phyloP scores from a whole-genome alignment of 2,888 invertebrate species.

The Diarsia dahlii region DNA sequence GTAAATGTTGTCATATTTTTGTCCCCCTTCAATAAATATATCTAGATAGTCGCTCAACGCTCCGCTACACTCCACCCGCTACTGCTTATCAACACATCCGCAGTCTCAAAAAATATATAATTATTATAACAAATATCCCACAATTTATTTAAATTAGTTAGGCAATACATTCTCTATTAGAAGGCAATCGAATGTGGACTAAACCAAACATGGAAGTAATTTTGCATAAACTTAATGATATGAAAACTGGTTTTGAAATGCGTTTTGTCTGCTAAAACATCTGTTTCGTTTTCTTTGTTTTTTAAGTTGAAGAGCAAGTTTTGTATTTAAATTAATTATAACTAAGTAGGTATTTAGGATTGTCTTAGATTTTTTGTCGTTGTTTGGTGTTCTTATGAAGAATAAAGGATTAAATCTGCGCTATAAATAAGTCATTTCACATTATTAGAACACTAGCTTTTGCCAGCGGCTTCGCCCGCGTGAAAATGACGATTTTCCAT shows the following conservation, averaged over 20 bases:
- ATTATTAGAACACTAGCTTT: not conserved
- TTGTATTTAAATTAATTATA: conserved; percentile 37
- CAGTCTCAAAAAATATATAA: conserved; percentile 55
- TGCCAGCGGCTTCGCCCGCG: no score
- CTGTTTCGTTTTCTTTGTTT: conserved; percentile 54
- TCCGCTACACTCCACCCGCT: conserved; percentile 18
- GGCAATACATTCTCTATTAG: conserved; percentile 63
- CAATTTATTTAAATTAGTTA: conserved; percentile 72
- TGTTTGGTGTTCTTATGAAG: not conserved
- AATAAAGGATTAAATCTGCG: not conserved
- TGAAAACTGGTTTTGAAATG: conserved; percentile 41
- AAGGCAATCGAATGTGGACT: conserved; percentile 65
- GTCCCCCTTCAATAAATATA: no score
- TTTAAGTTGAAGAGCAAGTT: conserved; percentile 3
- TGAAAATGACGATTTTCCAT: no score
- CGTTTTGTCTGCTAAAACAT: conserved; percentile 37
- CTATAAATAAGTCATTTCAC: not conserved
- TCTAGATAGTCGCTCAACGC: not conserved
- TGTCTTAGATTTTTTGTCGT: conserved; percentile 2
- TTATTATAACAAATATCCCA: conserved; percentile 64
- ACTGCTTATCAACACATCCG: conserved; percentile 38
- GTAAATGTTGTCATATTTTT: no score
- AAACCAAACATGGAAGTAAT: conserved; percentile 62
- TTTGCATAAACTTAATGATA: conserved; percentile 56
- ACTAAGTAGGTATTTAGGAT: conserved; percentile 18